Evolutionary conservation across 2,113 vertebrate species (phyloP).

Genomic region (Cepphus grylle): DNA sequence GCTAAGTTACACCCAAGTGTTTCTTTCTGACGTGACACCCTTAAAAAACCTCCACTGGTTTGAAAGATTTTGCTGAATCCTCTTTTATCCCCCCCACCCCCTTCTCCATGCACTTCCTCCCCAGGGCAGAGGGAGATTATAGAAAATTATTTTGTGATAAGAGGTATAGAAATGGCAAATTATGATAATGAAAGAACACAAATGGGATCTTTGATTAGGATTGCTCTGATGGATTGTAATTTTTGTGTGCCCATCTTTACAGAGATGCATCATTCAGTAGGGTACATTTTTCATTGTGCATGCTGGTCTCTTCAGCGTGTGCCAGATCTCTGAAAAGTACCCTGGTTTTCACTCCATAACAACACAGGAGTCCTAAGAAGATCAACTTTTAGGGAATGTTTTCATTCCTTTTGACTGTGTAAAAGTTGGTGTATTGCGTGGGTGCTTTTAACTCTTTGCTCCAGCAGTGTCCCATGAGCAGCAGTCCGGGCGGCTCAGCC

Average conservation of each 20-base stretch:
- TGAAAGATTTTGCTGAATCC: conserved; percentile 4
- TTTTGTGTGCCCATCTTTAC: background rate
- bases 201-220: background rate
- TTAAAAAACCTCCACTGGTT: background rate
- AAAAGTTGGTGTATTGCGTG: background rate
- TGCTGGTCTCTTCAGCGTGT: background rate
- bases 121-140: background rate
- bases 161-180: background rate
- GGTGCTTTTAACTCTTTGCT: background rate
- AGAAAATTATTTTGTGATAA: background rate
- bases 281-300: background rate
- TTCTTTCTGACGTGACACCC: background rate
- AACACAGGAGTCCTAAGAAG: background rate
- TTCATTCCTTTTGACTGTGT: background rate
- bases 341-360: background rate
- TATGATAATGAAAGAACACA: background rate
- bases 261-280: background rate
- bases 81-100: background rate
- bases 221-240: background rate
- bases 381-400: background rate
- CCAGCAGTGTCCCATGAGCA: background rate
- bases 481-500: background rate
- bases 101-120: background rate
- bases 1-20: conserved; percentile 12
- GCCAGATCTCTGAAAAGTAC: background rate